Evolutionary conservation across 1,140 invertebrate species (phyloP).

Genomic region (Periplaneta americana): DNA sequence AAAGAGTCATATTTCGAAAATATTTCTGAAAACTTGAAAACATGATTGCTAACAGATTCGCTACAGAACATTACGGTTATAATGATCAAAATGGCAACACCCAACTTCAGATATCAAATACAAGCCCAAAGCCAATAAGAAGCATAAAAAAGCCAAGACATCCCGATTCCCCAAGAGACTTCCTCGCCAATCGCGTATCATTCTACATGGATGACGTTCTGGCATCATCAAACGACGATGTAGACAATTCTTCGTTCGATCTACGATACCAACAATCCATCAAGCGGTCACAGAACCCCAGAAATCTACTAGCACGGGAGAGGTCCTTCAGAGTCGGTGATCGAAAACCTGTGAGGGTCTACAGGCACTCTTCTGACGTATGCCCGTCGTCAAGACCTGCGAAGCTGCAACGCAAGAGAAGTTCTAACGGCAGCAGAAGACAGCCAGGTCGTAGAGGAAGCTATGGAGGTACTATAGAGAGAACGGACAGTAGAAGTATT

Average conservation of each 20-base stretch:
- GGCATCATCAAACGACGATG: not conserved
- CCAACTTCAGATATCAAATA: not conserved
- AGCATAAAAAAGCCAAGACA: not conserved
- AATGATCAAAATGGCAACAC: not conserved
- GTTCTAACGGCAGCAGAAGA: not conserved
- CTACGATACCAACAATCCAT: not conserved
- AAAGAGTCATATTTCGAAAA: not conserved
- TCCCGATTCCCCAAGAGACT: not conserved
- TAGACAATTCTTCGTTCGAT: not conserved
- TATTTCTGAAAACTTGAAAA: not conserved
- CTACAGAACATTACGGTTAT: not conserved
- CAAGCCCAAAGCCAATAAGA: not conserved
- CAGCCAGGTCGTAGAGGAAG: not conserved
- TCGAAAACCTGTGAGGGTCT: not conserved
- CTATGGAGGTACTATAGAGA: not conserved
- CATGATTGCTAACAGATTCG: not conserved
- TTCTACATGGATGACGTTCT: conserved; percentile 14
- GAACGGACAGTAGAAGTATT: not conserved
- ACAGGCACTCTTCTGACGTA: not conserved
- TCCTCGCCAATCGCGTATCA: conserved; percentile 9
- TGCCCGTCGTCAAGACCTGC: not conserved
- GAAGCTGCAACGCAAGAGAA: not conserved
- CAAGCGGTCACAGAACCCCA: not conserved
- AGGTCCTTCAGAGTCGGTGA: not conserved
- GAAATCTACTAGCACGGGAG: not conserved